A percentile compares a stretch with the other conserved stretches of the same genome.
Evolutionary conservation across 2,113 vertebrate genomes (phyloP).

Genomic region (Amblyornis subalaris): DNA sequence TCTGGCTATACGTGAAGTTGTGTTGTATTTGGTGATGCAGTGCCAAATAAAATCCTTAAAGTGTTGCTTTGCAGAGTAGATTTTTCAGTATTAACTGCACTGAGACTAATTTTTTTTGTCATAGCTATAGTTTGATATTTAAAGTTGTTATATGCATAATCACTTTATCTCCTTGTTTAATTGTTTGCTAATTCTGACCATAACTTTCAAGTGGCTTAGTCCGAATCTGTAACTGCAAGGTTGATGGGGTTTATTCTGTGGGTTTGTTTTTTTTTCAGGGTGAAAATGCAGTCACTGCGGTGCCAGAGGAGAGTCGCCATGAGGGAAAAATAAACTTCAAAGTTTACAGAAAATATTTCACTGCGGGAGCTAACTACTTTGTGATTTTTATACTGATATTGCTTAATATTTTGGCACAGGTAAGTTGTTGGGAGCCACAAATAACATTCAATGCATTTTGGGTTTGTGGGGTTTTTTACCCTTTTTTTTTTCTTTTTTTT

Average conservation of each 20-base stretch:
- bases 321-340: conserved; percentile 79
- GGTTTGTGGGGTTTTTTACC: neutral
- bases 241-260: neutral
- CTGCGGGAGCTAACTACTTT: conserved; percentile 77
- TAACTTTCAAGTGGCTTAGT: neutral
- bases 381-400: conserved; percentile 73
- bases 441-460: neutral
- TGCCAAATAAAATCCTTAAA: neutral
- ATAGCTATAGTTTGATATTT: neutral
- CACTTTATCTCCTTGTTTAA: neutral
- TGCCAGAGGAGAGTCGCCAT: conserved; percentile 82
- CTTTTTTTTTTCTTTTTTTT: too few relatives aligned
- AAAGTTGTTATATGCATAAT: neutral
- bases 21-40: neutral
- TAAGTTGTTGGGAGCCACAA: conserved; percentile 26
- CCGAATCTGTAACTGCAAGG: neutral
- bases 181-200: neutral
- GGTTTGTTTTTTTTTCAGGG: conserved; percentile 57
- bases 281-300: conserved; percentile 63
- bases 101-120: neutral
- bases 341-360: conserved; percentile 85
- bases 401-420: conserved; percentile 83
- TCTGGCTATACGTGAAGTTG: neutral
- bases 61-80: neutral
- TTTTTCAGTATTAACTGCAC: neutral